phyloP scores from a whole-genome alignment of 1,140 invertebrate genomes.

The Zaprionus inermis region DNA sequence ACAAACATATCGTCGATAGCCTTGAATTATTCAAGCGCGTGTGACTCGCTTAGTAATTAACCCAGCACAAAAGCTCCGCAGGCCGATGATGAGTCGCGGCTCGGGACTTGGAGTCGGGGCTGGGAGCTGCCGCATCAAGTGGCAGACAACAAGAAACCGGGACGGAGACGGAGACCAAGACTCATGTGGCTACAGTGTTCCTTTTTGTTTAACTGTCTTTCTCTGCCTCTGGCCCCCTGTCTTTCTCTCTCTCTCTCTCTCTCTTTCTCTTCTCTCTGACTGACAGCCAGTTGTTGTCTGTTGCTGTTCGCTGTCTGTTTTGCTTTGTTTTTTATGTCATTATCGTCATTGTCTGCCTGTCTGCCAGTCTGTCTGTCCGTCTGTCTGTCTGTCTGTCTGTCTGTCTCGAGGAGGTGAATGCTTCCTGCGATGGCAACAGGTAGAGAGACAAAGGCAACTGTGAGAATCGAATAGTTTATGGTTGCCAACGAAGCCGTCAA shows the following conservation, averaged over 20 bases:
- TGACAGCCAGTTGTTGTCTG: slow-evolving; percentile 35
- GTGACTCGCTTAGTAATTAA: slow-evolving; percentile 83
- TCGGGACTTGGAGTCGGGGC: slow-evolving; percentile 31
- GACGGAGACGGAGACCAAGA: slow-evolving; percentile 42
- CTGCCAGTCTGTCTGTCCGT: slow-evolving; percentile 19
- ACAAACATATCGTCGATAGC: slow-evolving; percentile 49
- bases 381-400: slow-evolving; percentile 15
- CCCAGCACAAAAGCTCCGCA: slow-evolving; percentile 77
- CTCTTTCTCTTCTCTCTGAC: not conserved
- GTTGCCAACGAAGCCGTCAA: slow-evolving; percentile 62
- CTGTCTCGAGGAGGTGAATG: slow-evolving; percentile 65
- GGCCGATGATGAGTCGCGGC: slow-evolving; percentile 66
- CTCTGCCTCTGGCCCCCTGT: slow-evolving; percentile 4
- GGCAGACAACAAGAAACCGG: slow-evolving; percentile 50
- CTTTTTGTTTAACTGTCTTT: slow-evolving; percentile 63
- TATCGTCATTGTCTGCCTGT: slow-evolving; percentile 67
- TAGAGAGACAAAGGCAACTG: slow-evolving; percentile 63
- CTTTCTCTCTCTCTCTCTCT: too few species aligned
- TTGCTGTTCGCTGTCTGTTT: slow-evolving; percentile 55
- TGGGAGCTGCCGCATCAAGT: slow-evolving; percentile 62
- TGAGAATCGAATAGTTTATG: slow-evolving; percentile 60
- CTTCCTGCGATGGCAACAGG: slow-evolving; percentile 82
- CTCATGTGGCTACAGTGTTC: slow-evolving; percentile 61
- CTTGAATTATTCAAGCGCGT: slow-evolving; percentile 82
- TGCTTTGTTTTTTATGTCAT: slow-evolving; percentile 77